These are phyloP conservation scores for Salticus scenicus DNA, from an alignment of 2,888 invertebrate species.

Conservation along the genomic window DNA sequence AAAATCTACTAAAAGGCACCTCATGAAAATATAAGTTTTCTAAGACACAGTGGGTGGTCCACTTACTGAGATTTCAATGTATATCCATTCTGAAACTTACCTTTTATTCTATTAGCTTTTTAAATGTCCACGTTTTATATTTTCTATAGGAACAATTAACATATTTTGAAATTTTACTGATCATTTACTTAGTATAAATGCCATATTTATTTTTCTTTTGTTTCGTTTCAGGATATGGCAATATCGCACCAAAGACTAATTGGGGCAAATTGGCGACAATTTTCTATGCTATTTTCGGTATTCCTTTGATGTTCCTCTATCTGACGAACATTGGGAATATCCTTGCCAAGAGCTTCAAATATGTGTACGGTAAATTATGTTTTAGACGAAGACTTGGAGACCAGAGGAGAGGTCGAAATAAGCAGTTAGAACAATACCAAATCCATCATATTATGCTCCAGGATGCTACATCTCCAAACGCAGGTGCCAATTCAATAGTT, in stretches of 20 bases:
- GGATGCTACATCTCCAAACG: slow-evolving; percentile 59
- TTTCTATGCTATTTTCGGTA: slow-evolving; percentile 88
- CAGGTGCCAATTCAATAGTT: slow-evolving; percentile 49
- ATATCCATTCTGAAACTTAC: no score
- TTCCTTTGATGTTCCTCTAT: slow-evolving; percentile 90
- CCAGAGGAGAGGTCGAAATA: slow-evolving; percentile 35
- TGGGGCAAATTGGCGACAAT: slow-evolving; percentile 72
- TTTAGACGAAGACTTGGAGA: slow-evolving; percentile 79
- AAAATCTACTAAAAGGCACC: no score
- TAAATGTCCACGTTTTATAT: no score
- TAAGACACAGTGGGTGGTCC: no score
- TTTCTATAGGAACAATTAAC: no score
- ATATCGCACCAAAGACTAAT: slow-evolving; percentile 71
- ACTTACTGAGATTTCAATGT: no score
- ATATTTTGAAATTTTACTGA: no score
- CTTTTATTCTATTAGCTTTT: no score
- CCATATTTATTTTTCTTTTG: no score
- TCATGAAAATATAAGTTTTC: no score
- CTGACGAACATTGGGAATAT: slow-evolving; percentile 90
- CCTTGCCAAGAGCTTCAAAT: slow-evolving; percentile 76
- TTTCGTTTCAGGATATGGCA: slow-evolving; percentile 70
- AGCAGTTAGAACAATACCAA: slow-evolving; percentile 70
- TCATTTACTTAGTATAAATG: no score
- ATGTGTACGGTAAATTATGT: slow-evolving; percentile 71
- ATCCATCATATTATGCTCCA: slow-evolving; percentile 71